Evolutionary conservation across 2,797 vertebrate genomes (phyloP).

Genomic region (Notolabrus celidotus): DNA sequence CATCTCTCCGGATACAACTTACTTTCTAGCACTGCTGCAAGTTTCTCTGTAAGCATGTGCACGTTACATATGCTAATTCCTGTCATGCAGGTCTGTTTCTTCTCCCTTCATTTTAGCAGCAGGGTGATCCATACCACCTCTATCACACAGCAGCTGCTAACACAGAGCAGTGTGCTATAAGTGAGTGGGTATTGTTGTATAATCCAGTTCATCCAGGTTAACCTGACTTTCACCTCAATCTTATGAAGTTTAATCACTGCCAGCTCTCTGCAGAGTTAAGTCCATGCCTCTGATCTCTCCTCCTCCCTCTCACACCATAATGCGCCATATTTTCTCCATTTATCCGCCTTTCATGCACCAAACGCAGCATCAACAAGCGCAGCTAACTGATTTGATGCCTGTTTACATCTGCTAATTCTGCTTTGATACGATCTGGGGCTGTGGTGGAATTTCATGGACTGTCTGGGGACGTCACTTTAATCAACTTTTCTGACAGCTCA

Average conservation of each 20-base stretch:
- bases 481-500: neutral
- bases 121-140: too few species aligned
- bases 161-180: neutral
- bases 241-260: constrained; percentile 2
- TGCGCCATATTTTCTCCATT: neutral
- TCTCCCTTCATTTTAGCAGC: too few species aligned
- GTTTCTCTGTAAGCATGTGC: constrained; percentile 53
- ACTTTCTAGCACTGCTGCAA: constrained; percentile 28
- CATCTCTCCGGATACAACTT: too few species aligned
- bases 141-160: too few species aligned
- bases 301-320: neutral
- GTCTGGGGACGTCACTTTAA: neutral
- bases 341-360: neutral
- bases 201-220: constrained; percentile 13
- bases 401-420: neutral
- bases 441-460: neutral
- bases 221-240: constrained; percentile 23
- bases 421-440: neutral
- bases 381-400: neutral
- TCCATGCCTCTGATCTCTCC: neutral
- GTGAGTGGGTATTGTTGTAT: neutral
- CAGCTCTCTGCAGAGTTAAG: constrained; percentile 7
- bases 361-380: neutral
- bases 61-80: constrained; percentile 53
- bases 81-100: too few species aligned